Evolutionary conservation across 35 echinoderm and acorn worm genomes (phyloP).

Genomic region (Heliocidaris erythrogramma): DNA sequence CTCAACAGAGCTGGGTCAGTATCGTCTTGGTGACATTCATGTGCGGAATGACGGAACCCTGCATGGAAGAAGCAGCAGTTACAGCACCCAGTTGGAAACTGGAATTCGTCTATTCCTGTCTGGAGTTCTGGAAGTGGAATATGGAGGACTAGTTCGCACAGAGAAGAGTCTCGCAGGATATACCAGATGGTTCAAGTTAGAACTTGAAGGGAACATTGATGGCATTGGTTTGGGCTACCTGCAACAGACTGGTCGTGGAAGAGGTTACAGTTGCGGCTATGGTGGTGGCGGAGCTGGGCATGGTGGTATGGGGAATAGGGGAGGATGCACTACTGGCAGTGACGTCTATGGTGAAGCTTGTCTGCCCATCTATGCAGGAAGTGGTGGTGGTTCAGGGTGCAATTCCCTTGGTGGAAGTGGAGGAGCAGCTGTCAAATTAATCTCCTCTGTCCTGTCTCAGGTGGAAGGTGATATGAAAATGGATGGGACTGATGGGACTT

Average conservation of each 20-base stretch:
- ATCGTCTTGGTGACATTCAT: slow-evolving; percentile 50
- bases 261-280: neutral
- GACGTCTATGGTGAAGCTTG: slow-evolving; percentile 58
- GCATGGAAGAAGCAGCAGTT: slow-evolving; percentile 26
- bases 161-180: slow-evolving; percentile 59
- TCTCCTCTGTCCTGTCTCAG: slow-evolving; percentile 44
- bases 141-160: slow-evolving; percentile 37
- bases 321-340: neutral
- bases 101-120: slow-evolving; percentile 52
- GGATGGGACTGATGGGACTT: slow-evolving; percentile 43
- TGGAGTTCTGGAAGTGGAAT: slow-evolving; percentile 69
- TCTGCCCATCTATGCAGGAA: slow-evolving; percentile 63
- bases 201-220: slow-evolving; percentile 39
- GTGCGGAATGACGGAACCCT: slow-evolving; percentile 56
- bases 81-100: neutral
- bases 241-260: slow-evolving; percentile 53
- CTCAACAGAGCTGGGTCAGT: slow-evolving; percentile 70
- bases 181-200: slow-evolving; percentile 51
- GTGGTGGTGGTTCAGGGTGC: slow-evolving; percentile 63
- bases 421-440: slow-evolving; percentile 62
- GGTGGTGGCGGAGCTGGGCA: slow-evolving; percentile 45
- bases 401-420: slow-evolving; percentile 49
- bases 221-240: slow-evolving; percentile 66
- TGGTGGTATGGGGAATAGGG: slow-evolving; percentile 30
- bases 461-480: slow-evolving; percentile 63